Evolutionary conservation across 2,888 invertebrate species (phyloP).

Genomic region (Cryptocheilus praepositus): DNA sequence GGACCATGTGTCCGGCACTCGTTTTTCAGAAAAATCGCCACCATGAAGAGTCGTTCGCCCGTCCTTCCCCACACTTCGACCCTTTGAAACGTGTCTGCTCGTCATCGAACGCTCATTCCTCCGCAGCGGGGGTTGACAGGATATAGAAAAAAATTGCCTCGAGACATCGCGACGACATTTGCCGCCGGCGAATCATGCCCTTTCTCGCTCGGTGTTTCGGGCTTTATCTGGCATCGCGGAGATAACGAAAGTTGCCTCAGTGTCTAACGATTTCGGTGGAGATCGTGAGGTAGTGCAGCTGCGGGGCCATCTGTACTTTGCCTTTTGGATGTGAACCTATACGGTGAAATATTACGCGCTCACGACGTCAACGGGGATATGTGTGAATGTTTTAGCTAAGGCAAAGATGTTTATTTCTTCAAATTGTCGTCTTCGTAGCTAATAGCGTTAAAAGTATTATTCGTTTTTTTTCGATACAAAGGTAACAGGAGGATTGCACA

Average conservation of each 20-base stretch:
- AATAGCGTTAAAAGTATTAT: no score
- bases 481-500: no score
- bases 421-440: no score
- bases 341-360: background rate
- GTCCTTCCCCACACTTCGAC: slow-evolving; percentile 2
- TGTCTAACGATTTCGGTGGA: background rate
- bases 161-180: no score
- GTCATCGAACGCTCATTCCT: slow-evolving; percentile 42
- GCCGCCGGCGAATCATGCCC: background rate
- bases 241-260: background rate
- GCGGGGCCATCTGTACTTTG: background rate
- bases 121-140: background rate
- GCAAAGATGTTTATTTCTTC: background rate
- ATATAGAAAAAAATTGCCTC: slow-evolving; percentile 3
- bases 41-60: slow-evolving; percentile 24
- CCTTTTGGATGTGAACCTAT: background rate
- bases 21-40: slow-evolving; percentile 54
- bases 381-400: background rate
- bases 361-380: background rate
- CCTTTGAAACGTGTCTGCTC: slow-evolving; percentile 25
- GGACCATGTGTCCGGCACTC: slow-evolving; percentile 54
- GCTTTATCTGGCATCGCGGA: no score
- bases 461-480: no score
- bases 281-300: background rate
- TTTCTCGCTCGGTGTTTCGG: slow-evolving; percentile 14